A percentile compares a stretch with the other conserved stretches of the same genome.
Evolutionary conservation across 2,888 invertebrate genomes (phyloP).

Genomic region (Galerucella calmariensis): DNA sequence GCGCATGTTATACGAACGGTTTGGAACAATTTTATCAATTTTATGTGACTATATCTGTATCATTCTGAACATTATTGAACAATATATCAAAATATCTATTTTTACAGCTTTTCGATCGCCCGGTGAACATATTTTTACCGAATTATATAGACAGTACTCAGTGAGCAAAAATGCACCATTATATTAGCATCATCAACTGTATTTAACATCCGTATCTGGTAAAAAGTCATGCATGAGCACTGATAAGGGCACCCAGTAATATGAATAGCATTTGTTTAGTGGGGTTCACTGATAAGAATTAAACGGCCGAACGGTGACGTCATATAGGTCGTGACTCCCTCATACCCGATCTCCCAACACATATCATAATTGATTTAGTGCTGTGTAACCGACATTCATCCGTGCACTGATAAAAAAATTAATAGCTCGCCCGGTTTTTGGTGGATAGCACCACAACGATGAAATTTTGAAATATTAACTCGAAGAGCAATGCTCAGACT

Average conservation of each 20-base stretch:
- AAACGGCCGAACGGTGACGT: constrained; percentile 54
- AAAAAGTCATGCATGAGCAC: constrained; percentile 56
- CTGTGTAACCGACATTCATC: constrained; percentile 41
- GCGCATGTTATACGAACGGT: too few species aligned
- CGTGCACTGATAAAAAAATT: constrained; percentile 42
- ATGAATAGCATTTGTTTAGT: constrained; percentile 57
- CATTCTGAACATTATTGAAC: too few species aligned
- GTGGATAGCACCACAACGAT: constrained; percentile 30
- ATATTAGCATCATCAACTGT: constrained; percentile 16
- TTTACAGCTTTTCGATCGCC: background rate
- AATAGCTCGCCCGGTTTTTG: constrained; percentile 35
- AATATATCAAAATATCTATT: too few species aligned
- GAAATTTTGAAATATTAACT: constrained; percentile 36
- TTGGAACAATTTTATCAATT: too few species aligned
- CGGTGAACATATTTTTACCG: background rate
- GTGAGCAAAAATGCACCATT: constrained; percentile 23
- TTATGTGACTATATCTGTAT: too few species aligned
- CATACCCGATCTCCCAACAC: constrained; percentile 44
- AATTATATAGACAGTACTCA: constrained; percentile 4
- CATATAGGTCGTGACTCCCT: constrained; percentile 43
- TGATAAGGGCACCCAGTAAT: constrained; percentile 53
- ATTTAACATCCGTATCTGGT: constrained; percentile 40
- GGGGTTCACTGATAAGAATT: constrained; percentile 55
- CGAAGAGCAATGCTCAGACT: constrained; percentile 19
- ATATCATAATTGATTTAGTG: constrained; percentile 56